phyloP scores from a whole-genome alignment of 2,113 vertebrate genomes.

The Rhinopomastus cyanomelas region DNA sequence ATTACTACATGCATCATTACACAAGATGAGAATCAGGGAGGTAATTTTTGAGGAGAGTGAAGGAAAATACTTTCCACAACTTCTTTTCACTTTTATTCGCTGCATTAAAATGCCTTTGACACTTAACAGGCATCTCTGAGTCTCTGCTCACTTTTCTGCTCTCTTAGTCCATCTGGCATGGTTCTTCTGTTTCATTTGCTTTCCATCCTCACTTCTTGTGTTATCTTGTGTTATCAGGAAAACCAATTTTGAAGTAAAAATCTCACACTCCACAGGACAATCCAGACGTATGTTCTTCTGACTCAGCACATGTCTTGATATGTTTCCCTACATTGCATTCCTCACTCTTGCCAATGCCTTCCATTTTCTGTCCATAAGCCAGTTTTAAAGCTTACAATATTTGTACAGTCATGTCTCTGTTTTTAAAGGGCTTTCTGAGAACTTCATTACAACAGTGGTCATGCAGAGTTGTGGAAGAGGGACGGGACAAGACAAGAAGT shows the following conservation, averaged over 20 bases:
- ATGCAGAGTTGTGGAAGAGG: not conserved
- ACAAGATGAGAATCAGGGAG: not conserved
- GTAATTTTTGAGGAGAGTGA: not conserved
- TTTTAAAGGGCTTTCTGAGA: constrained; percentile 19
- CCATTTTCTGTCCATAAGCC: constrained; percentile 37
- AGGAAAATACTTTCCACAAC: not conserved
- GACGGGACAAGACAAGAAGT: not conserved
- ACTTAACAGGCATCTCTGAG: not conserved
- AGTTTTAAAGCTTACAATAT: constrained; percentile 37
- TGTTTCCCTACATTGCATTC: not conserved
- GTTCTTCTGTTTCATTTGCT: not conserved
- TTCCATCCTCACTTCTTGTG: not conserved
- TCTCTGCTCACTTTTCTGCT: not conserved
- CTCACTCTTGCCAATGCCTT: constrained; percentile 8
- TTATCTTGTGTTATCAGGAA: not conserved
- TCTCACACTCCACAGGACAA: not conserved
- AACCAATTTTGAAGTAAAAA: not conserved
- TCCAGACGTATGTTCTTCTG: not conserved
- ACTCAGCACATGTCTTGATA: not conserved
- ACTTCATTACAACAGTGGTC: not conserved
- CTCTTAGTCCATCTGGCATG: not conserved
- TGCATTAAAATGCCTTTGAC: not conserved
- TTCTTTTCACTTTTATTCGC: not conserved
- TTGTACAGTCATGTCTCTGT: not conserved
- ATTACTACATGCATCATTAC: not conserved